These are phyloP conservation scores for Emmelina monodactyla DNA, from an alignment of 2,888 invertebrate genomes.

Conservation along the genomic window DNA sequence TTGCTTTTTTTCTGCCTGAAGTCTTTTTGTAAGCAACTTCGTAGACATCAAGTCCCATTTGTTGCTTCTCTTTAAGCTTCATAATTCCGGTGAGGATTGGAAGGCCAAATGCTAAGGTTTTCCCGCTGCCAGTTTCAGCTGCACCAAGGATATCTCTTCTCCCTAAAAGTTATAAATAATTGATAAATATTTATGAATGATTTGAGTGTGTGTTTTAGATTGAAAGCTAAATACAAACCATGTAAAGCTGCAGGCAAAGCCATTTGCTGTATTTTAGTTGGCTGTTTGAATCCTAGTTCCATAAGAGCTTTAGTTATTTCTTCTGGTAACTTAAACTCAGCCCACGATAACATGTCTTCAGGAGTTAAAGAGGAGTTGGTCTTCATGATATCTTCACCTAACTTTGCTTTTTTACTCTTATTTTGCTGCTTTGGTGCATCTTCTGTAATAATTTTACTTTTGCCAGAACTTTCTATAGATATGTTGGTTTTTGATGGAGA, in stretches of 20 bases:
- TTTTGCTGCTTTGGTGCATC: too few relatives aligned
- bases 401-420: constrained; percentile 22
- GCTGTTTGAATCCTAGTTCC: constrained; percentile 78
- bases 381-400: constrained; percentile 32
- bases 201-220: not conserved
- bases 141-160: constrained; percentile 95
- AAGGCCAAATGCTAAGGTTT: constrained; percentile 96
- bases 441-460: constrained; percentile 12
- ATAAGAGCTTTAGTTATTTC: constrained; percentile 76
- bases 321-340: constrained; percentile 72
- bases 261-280: constrained; percentile 88
- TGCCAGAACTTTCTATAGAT: constrained; percentile 5
- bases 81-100: constrained; percentile 90
- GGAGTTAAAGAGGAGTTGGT: constrained; percentile 27
- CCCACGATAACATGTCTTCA: constrained; percentile 70
- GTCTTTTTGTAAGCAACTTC: constrained; percentile 46
- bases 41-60: constrained; percentile 41
- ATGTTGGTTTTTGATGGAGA: constrained; percentile 34
- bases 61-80: constrained; percentile 65
- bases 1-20: constrained; percentile 29
- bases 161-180: too few relatives aligned
- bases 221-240: constrained; percentile 50
- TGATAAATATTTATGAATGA: not conserved
- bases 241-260: constrained; percentile 85
- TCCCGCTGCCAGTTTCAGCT: constrained; percentile 98